These are phyloP conservation scores for Avahi laniger DNA, from an alignment of 2,797 vertebrate species.

Conservation along the genomic window DNA sequence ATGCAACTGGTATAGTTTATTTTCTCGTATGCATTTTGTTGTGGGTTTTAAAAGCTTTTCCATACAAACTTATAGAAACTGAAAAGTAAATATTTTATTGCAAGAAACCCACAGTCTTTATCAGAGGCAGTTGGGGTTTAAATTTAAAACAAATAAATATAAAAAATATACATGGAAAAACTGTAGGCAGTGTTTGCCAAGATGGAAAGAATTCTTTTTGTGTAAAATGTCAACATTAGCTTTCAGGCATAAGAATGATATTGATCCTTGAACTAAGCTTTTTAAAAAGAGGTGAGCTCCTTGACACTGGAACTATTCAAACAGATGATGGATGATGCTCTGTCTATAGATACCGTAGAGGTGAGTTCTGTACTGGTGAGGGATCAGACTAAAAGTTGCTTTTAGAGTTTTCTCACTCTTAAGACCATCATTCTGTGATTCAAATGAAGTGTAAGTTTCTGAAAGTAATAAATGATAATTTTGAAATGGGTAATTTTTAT, in stretches of 20 bases:
- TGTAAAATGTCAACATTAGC: not conserved
- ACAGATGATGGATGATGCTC: not conserved
- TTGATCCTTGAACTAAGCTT: not conserved
- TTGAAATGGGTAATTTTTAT: conserved; percentile 25
- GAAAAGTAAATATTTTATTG: not conserved
- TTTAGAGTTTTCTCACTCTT: not conserved
- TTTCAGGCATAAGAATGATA: not conserved
- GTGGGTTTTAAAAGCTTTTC: not conserved
- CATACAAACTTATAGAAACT: not conserved
- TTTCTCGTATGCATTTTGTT: not conserved
- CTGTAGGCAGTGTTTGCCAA: not conserved
- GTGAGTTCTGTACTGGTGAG: not conserved
- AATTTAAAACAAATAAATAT: not conserved
- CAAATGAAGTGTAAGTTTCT: not conserved
- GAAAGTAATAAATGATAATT: conserved; percentile 14
- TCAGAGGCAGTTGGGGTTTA: not conserved
- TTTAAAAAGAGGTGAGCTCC: not conserved
- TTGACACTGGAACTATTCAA: not conserved
- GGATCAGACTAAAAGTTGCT: not conserved
- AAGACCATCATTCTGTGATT: not conserved
- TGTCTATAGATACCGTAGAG: not conserved
- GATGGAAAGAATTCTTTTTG: not conserved
- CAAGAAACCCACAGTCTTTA: not conserved
- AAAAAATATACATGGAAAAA: conserved; percentile 5
- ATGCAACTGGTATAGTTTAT: not conserved